Evolutionary conservation across 2,797 vertebrate species (phyloP).

Genomic region (Pachyuromys duprasi): DNA sequence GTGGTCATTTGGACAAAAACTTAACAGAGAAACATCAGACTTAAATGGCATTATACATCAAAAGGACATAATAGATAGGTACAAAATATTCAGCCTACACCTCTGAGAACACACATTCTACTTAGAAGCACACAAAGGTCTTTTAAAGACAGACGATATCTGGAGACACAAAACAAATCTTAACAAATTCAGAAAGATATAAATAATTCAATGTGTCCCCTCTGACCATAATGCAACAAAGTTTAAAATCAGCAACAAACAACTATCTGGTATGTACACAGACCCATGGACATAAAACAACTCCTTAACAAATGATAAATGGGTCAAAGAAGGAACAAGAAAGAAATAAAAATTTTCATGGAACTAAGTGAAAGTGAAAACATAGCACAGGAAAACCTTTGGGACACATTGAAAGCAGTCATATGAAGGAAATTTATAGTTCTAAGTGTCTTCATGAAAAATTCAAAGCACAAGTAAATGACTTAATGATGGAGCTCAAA

Average conservation of each 20-base stretch:
- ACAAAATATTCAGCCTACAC: neutral
- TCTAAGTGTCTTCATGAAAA: neutral
- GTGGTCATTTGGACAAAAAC: neutral
- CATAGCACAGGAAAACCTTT: neutral
- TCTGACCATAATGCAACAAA: neutral
- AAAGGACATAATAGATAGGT: neutral
- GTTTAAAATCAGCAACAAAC: neutral
- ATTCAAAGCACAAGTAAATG: neutral
- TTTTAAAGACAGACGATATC: neutral
- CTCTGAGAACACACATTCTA: neutral
- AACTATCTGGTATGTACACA: neutral
- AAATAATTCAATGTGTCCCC: neutral
- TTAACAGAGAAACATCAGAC: neutral
- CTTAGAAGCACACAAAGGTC: neutral
- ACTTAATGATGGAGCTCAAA: neutral
- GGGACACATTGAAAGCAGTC: neutral
- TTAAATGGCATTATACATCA: neutral
- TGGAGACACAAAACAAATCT: neutral
- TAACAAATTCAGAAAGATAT: neutral
- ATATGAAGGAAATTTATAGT: neutral
- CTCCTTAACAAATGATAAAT: neutral
- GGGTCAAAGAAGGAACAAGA: neutral
- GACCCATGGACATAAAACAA: neutral
- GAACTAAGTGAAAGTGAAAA: neutral
- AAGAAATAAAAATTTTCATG: neutral